A percentile compares a stretch with the other conserved stretches of the same genome.
phyloP scores from a whole-genome alignment of 2,797 vertebrate genomes.

The Chiroxiphia lanceolata region DNA sequence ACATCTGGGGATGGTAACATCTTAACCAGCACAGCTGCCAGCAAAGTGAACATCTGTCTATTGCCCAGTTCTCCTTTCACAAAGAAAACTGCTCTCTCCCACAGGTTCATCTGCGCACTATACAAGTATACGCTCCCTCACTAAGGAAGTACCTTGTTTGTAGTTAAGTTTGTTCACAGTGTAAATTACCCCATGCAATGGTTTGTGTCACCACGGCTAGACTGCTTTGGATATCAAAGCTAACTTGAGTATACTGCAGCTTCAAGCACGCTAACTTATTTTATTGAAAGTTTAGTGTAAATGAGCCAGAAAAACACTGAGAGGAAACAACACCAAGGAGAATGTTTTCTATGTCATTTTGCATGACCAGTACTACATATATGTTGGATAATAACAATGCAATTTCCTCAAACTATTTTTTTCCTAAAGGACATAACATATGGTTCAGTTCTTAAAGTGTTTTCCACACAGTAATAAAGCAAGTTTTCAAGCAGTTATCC shows the following conservation, averaged over 20 bases:
- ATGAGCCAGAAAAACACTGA: neutral
- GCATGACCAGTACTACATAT: neutral
- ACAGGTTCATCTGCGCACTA: neutral
- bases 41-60: constrained; percentile 3
- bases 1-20: neutral
- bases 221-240: neutral
- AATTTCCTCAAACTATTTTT: neutral
- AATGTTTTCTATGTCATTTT: neutral
- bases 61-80: neutral
- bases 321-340: neutral
- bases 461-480: constrained; percentile 1
- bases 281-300: neutral
- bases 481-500: neutral
- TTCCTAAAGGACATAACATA: neutral
- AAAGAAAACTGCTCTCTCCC: neutral
- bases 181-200: neutral
- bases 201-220: neutral
- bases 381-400: neutral
- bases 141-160: neutral
- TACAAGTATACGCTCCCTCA: neutral
- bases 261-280: neutral
- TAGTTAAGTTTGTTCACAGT: neutral
- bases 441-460: neutral
- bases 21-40: neutral
- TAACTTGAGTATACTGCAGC: neutral